These are phyloP conservation scores for Agonum fuliginosum DNA, from an alignment of 2,888 invertebrate species.

Conservation along the genomic window DNA sequence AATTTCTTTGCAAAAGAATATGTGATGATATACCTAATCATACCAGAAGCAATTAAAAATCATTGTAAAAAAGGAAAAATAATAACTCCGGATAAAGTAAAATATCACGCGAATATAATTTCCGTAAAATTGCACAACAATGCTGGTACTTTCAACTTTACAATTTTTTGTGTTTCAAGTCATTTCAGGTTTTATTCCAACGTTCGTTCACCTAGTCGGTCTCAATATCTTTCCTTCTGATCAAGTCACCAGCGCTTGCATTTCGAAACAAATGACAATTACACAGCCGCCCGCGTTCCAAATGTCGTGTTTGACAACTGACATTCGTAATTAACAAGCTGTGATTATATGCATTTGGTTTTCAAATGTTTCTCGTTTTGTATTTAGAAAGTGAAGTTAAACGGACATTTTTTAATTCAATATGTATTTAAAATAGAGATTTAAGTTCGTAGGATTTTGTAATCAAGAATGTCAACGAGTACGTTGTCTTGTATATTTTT, in stretches of 20 bases:
- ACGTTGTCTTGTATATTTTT: too few species aligned
- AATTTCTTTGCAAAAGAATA: too few species aligned
- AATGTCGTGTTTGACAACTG: conserved; percentile 18
- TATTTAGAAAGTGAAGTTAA: conserved; percentile 20
- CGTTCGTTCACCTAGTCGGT: conserved; percentile 17
- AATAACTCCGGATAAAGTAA: background rate
- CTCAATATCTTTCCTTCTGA: conserved; percentile 9
- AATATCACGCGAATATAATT: conserved; percentile 7
- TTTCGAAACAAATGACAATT: conserved; percentile 37
- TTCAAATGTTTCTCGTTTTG: background rate
- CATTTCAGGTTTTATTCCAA: too few species aligned
- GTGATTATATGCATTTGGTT: conserved; percentile 24
- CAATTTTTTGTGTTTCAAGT: too few species aligned
- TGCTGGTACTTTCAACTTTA: conserved; percentile 22
- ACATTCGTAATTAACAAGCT: background rate
- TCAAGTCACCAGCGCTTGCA: conserved; percentile 4
- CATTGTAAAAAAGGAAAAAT: conserved; percentile 18
- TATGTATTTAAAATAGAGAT: background rate
- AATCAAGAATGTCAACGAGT: background rate
- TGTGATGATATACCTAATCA: too few species aligned
- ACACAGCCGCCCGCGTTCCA: background rate
- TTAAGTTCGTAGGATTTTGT: background rate
- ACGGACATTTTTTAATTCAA: conserved; percentile 12
- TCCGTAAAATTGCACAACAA: conserved; percentile 28
- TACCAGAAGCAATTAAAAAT: conserved; percentile 22